Evolutionary conservation across 2,888 invertebrate species (phyloP).

Genomic region (Latheticus oryzae): DNA sequence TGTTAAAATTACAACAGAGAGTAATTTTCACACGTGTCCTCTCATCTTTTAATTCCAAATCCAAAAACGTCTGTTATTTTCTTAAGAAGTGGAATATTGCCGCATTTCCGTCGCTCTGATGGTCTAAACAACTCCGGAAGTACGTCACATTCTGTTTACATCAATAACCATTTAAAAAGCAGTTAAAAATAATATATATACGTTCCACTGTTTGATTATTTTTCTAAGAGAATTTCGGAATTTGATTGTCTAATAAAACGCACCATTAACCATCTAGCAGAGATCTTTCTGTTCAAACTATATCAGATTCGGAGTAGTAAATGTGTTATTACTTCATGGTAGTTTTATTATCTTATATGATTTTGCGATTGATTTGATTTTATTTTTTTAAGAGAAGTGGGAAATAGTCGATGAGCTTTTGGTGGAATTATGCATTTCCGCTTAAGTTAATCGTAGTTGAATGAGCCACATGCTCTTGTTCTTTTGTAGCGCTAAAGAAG

Average conservation of each 20-base stretch:
- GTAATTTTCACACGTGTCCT: too few relatives aligned
- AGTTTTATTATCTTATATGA: conserved; percentile 46
- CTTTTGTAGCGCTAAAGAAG: conserved; percentile 55
- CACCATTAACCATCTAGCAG: conserved; percentile 53
- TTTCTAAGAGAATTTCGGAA: conserved; percentile 60
- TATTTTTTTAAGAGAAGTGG: too few relatives aligned
- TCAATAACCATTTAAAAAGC: conserved; percentile 61
- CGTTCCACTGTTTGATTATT: conserved; percentile 59
- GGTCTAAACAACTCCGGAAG: conserved; percentile 58
- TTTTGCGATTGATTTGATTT: conserved; percentile 27
- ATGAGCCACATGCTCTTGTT: conserved; percentile 7
- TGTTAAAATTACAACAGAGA: too few relatives aligned
- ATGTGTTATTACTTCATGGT: conserved; percentile 51
- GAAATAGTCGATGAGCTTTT: too few relatives aligned
- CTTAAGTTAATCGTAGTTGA: conserved; percentile 25
- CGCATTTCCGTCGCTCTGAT: conserved; percentile 51
- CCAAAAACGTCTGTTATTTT: too few relatives aligned
- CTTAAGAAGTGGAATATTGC: conserved; percentile 50
- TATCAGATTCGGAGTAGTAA: conserved; percentile 51
- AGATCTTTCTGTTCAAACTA: conserved; percentile 45
- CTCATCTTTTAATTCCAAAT: too few relatives aligned
- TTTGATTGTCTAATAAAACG: conserved; percentile 62
- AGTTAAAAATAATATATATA: conserved; percentile 62
- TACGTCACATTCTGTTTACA: conserved; percentile 60
- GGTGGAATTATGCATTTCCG: conserved; percentile 31